A percentile compares a stretch with the other conserved stretches of the same genome.
phyloP scores from a whole-genome alignment of 2,113 vertebrate genomes.

The Microcebus ravelobensis region DNA sequence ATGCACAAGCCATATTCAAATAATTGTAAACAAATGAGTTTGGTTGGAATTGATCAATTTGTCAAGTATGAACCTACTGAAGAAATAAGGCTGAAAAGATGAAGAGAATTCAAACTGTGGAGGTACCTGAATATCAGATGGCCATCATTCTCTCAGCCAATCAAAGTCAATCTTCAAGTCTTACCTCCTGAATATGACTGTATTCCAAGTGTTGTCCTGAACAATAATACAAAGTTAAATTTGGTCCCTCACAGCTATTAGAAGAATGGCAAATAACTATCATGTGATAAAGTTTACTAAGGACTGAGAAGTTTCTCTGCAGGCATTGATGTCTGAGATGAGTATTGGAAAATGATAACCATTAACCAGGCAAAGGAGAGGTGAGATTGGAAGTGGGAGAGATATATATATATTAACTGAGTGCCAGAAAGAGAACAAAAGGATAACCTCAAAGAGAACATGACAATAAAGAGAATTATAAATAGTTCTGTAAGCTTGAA shows the following conservation, averaged over 20 bases:
- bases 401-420: neutral
- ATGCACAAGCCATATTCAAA: neutral
- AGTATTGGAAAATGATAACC: neutral
- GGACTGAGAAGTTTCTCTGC: neutral
- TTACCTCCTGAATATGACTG: neutral
- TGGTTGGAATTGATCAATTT: neutral
- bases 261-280: neutral
- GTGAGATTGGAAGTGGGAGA: neutral
- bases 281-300: neutral
- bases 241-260: neutral
- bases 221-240: neutral
- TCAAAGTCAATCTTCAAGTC: neutral
- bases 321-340: neutral
- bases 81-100: neutral
- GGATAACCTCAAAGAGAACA: neutral
- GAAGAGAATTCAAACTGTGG: neutral
- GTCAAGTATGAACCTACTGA: neutral
- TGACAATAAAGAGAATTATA: neutral
- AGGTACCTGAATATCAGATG: neutral
- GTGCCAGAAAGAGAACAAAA: neutral
- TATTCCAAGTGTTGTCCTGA: neutral
- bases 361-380: neutral
- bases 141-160: neutral
- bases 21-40: neutral
- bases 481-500: neutral